Conservation (phyloP, 1,140 invertebrate species). For the Dinothrombium tinctorium region DNA sequence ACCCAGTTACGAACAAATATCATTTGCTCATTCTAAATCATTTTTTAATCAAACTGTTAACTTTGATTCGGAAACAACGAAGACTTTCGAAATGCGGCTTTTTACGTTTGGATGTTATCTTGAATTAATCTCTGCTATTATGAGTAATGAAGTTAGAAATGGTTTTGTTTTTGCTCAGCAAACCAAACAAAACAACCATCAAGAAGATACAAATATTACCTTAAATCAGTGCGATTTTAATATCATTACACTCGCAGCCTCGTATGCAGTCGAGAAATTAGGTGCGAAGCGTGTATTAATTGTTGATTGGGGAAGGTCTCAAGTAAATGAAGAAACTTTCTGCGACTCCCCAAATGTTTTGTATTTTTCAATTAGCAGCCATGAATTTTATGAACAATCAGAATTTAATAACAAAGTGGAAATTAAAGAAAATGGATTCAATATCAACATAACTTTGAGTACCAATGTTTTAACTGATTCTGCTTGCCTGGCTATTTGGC, state of each 20-base stretch:
- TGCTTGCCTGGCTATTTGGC: constrained; percentile 71
- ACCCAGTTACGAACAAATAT: too few relatives aligned
- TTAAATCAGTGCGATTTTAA: constrained; percentile 75
- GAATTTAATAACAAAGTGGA: constrained; percentile 58
- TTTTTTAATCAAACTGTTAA: too few relatives aligned
- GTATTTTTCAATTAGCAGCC: constrained; percentile 96
- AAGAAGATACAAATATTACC: constrained; percentile 66
- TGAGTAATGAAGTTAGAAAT: constrained; percentile 38
- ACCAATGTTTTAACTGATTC: constrained; percentile 49
- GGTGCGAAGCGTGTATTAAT: constrained; percentile 46
- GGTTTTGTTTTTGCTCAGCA: constrained; percentile 63
- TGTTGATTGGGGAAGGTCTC: constrained; percentile 88
- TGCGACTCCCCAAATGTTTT: constrained; percentile 73
- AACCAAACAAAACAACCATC: constrained; percentile 92
- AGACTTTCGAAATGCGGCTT: too few relatives aligned
- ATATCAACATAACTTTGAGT: constrained; percentile 82
- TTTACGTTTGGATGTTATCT: too few relatives aligned
- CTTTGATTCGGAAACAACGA: too few relatives aligned
- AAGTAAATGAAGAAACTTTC: constrained; percentile 82
- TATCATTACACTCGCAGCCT: constrained; percentile 77
- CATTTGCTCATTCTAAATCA: too few relatives aligned
- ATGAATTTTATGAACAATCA: constrained; percentile 62
- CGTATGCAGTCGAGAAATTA: constrained; percentile 39
- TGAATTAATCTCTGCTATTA: constrained; percentile 46
- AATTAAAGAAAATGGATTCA: constrained; percentile 49